Evolutionary conservation across 2,113 vertebrate species (phyloP), one percentile per base, ranked within the genome.

Genomic region (Melanerpes formicivorus): DNA sequence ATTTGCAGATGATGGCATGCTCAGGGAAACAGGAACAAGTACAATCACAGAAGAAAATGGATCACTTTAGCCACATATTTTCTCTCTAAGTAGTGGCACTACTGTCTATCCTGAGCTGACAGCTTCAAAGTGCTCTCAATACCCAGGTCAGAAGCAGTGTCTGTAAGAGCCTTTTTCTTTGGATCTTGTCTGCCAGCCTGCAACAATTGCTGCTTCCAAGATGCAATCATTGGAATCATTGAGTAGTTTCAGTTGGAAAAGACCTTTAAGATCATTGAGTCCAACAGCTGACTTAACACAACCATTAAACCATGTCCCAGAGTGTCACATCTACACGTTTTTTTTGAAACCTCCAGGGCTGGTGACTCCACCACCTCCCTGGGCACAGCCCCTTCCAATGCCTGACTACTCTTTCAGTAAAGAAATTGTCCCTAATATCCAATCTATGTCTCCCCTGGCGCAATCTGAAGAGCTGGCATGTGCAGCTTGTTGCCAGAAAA

Each of bases 401-500:
- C 50, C 50, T 52, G 50, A 52, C 23, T 13, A 23, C 50, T 52
- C 50, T 52, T 52, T 52, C 50, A 52, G 22, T 6, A 52, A 52
- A 52, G 22, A 52, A 52, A 52, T 23, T 23, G 21, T 52, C 9
- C 50, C 50, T 52, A 52, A 52, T 23, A 23, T 52, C 50, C 50
- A 52, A 23, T 12, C 21, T 52, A 52, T 52, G 50, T 52, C 22
- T 52, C 50, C 11, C 50, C 50, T 52, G 50, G 11, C 11, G 23
- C 50, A 52, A 52, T 52, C 4, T 52, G 50, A 52, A 54, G 60
- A 82, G 82, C 44, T 0, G 3, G 46, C 0, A 0, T 1, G 13
- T 6, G 7, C 46, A 74, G 70, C 32, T n/a, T 4, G 18, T 81
- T 62, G 60, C 88, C 86, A 89, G 70, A 80, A 80, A 74, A 93